These are phyloP conservation scores for Torymus aiolomorphi DNA, from an alignment of 2,888 invertebrate genomes.

Conservation along the genomic window DNA sequence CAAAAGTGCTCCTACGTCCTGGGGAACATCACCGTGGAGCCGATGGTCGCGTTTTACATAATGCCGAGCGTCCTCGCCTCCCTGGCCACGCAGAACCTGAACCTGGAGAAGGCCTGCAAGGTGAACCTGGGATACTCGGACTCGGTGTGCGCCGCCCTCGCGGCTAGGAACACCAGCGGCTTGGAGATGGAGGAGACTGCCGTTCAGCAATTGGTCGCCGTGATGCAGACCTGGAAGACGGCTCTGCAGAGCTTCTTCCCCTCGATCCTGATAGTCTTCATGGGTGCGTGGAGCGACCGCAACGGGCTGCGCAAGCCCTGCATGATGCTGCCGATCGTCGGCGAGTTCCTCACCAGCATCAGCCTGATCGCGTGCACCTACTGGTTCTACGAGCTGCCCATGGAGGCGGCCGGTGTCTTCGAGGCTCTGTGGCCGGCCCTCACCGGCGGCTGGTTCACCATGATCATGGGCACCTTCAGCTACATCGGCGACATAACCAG, in stretches of 20 bases:
- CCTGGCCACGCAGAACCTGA: slow-evolving; percentile 89
- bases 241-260: slow-evolving; percentile 89
- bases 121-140: slow-evolving; percentile 86
- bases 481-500: slow-evolving; percentile 92
- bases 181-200: slow-evolving; percentile 80
- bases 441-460: slow-evolving; percentile 91
- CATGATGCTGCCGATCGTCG: slow-evolving; percentile 88
- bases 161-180: slow-evolving; percentile 83
- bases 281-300: slow-evolving; percentile 82
- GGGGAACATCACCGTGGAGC: slow-evolving; percentile 85
- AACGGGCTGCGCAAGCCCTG: slow-evolving; percentile 86
- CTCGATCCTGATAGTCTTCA: slow-evolving; percentile 87
- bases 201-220: slow-evolving; percentile 81
- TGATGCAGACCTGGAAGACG: slow-evolving; percentile 91
- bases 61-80: slow-evolving; percentile 81
- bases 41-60: slow-evolving; percentile 85
- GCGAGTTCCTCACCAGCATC: slow-evolving; percentile 87
- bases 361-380: slow-evolving; percentile 88
- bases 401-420: slow-evolving; percentile 87
- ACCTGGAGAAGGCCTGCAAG: slow-evolving; percentile 90
- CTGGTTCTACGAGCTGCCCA: slow-evolving; percentile 86
- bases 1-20: slow-evolving; percentile 79
- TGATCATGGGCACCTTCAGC: slow-evolving; percentile 93
- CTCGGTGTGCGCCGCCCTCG: slow-evolving; percentile 86
- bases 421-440: slow-evolving; percentile 89